Percentiles rank a stretch among this genome's conserved stretches.
Evolutionary conservation across 2,888 invertebrate genomes (phyloP).

Genomic region (Microctonus hyperodae): DNA sequence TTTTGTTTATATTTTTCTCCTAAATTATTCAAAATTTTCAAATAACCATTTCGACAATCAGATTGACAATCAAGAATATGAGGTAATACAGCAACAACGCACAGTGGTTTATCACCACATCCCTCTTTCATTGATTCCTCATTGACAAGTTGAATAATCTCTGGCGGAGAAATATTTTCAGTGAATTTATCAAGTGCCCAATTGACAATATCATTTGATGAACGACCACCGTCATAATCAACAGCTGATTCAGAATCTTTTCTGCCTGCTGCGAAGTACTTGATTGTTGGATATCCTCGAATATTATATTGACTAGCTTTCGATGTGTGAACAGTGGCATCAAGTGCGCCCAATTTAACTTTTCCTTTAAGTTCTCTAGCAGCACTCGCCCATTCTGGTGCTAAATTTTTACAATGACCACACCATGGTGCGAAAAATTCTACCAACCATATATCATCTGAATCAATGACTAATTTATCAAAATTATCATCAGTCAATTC

Average conservation of each 20-base stretch:
- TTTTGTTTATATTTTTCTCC: constrained; percentile 94
- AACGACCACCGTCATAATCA: constrained; percentile 94
- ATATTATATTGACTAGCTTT: constrained; percentile 87
- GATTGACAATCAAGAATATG: constrained; percentile 97
- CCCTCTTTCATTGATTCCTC: constrained; percentile 72
- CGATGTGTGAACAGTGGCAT: constrained; percentile 89
- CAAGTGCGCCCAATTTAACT: constrained; percentile 93
- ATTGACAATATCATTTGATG: constrained; percentile 85
- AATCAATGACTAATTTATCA: constrained; percentile 86
- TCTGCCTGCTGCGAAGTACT: constrained; percentile 82
- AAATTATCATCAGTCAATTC: constrained; percentile 97
- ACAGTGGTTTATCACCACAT: constrained; percentile 88
- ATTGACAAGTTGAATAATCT: constrained; percentile 74
- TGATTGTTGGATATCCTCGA: constrained; percentile 96
- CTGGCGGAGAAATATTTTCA: constrained; percentile 90
- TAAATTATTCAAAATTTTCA: constrained; percentile 74
- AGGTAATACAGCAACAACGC: constrained; percentile 90
- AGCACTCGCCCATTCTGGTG: constrained; percentile 96
- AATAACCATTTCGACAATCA: constrained; percentile 87
- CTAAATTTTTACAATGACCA: constrained; percentile 95
- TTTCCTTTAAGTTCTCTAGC: constrained; percentile 95
- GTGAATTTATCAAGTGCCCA: constrained; percentile 89
- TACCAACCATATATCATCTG: constrained; percentile 96
- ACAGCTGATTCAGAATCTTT: constrained; percentile 73
- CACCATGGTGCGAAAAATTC: constrained; percentile 99